Base-by-base conservation (phyloP, 2,888 invertebrate genomes). In the Leptopilina syphax region DNA sequence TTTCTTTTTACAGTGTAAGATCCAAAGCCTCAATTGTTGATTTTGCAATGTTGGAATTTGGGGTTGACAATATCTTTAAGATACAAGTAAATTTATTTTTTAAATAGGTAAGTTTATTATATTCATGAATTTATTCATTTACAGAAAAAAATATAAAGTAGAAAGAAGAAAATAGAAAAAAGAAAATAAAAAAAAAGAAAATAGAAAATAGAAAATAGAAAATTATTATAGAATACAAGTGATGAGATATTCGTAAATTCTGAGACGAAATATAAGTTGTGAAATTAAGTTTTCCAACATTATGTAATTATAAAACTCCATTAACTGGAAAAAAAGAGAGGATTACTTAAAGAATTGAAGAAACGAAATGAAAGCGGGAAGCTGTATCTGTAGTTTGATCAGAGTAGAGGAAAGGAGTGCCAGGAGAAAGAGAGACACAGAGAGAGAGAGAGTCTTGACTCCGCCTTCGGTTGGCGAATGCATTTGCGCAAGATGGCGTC, bases 401-500 rank as follows among this genome's bases (percentile, higher is more conserved):
- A 82, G 85, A 79, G 65, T 65, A 44, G 63, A 82, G 77, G 77
- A 47, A 65, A 81, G 80, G 82, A 82, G 81, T 79, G 65, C 50
- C 24, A 57, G 12, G 79, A 80, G 78, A 84, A 85, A 86, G 85
- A 85, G 63, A 60, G 85, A 82, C 84, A n/a, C n/a, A n/a, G n/a
- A n/a, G n/a, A 84, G 79, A 79, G 83, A 82, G 87, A 88, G 85
- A 86, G 86, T 82, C 84, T 85, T 90, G 87, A 90, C 91, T 91
- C 92, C 92, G 92, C 92, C 92, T 92, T 91, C 91, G 87, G 86
- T 88, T 85, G 90, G 88, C 86, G 88, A 88, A 87, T 88, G 88
- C 89, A 88, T 91, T 90, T 90, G 91, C 91, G 88, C 91, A 91
- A 91, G 91, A 91, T 92, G 91, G 91, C 91, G 91, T 88, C 91